A percentile compares a stretch with the other conserved stretches of the same genome.
Evolutionary conservation across 2,113 vertebrate species (phyloP).

Genomic region (Tragelaphus strepsiceros): DNA sequence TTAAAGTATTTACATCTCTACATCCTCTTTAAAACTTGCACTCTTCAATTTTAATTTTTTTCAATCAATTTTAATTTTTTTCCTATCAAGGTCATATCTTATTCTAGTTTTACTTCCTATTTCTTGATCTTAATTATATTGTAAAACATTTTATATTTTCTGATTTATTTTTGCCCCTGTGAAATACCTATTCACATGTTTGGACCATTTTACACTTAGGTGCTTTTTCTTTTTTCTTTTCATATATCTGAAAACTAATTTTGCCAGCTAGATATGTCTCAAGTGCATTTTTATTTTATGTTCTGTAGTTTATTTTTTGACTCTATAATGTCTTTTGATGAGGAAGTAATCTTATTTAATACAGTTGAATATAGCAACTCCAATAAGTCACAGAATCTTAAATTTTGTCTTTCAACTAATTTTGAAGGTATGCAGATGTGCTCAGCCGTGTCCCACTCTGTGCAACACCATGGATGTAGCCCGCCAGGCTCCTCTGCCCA

Average conservation of each 20-base stretch:
- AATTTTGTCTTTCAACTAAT: neutral
- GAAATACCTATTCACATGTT: neutral
- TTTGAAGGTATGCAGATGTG: neutral
- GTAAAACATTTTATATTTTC: neutral
- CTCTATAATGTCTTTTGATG: neutral
- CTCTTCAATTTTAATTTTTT: neutral
- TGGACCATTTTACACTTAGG: neutral
- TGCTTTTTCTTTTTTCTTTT: neutral
- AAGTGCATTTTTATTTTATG: neutral
- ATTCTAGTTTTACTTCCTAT: neutral
- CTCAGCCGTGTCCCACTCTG: neutral
- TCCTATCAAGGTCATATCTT: neutral
- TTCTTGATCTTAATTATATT: neutral
- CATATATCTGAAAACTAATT: neutral
- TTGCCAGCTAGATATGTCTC: neutral
- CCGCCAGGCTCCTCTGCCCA: neutral
- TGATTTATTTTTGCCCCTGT: neutral
- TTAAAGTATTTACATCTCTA: neutral
- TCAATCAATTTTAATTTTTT: neutral
- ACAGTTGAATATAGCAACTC: neutral
- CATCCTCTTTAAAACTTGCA: neutral
- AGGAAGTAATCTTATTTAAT: neutral
- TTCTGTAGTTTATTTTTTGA: neutral
- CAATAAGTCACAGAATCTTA: neutral
- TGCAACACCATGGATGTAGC: neutral